phyloP scores from a whole-genome alignment of 2,113 vertebrate species.

The Antechinus stuartii region DNA sequence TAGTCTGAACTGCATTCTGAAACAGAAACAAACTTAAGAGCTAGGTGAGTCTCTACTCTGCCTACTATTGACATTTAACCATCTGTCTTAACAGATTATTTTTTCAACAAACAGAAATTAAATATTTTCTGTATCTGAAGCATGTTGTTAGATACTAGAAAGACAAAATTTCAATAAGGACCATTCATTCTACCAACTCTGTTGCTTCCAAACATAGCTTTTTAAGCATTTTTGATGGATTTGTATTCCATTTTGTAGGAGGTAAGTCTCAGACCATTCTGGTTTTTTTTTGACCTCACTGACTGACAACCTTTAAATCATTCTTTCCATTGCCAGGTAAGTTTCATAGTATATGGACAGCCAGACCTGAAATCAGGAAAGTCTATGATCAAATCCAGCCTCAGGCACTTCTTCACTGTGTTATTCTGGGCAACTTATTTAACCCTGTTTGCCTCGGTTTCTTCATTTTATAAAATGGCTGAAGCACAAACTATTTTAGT shows the following conservation, averaged over 20 bases:
- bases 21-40: not conserved
- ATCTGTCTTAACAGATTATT: not conserved
- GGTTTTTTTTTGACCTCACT: not conserved
- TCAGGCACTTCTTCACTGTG: not conserved
- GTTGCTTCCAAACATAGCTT: not conserved
- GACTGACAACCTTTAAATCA: not conserved
- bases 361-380: not conserved
- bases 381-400: not conserved
- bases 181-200: not conserved
- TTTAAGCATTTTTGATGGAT: not conserved
- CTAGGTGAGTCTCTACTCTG: not conserved
- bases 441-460: not conserved
- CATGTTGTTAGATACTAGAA: not conserved
- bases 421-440: not conserved
- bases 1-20: not conserved
- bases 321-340: not conserved
- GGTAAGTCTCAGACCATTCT: not conserved
- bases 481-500: not conserved
- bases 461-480: not conserved
- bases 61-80: not conserved
- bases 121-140: not conserved
- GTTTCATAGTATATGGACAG: not conserved
- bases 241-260: not conserved
- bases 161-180: not conserved
- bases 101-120: not conserved